Conservation (phyloP, 2,113 vertebrate species). For the Regulus satrapa region DNA sequence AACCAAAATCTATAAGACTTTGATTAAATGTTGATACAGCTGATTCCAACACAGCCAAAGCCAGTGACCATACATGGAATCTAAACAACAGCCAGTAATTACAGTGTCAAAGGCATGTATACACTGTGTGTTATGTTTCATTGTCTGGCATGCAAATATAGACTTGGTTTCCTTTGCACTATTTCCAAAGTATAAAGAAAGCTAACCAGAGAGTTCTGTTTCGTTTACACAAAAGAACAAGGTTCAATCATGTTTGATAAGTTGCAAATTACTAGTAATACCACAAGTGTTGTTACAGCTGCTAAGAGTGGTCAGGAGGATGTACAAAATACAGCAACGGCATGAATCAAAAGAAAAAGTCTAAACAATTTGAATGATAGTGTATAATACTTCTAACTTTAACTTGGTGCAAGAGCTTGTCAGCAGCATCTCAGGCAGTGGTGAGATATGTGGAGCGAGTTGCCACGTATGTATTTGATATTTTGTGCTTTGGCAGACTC, state of each 20-base stretch:
- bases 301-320: constrained; percentile 80
- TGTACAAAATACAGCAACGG: constrained; percentile 78
- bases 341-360: constrained; percentile 83
- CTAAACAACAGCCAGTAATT: constrained; percentile 86
- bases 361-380: constrained; percentile 82
- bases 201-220: constrained; percentile 81
- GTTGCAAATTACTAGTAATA: constrained; percentile 88
- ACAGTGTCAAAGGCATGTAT: constrained; percentile 85
- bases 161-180: constrained; percentile 80
- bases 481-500: not conserved
- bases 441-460: not conserved
- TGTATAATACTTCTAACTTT: constrained; percentile 76
- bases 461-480: constrained; percentile 38
- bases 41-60: constrained; percentile 83
- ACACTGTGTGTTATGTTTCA: constrained; percentile 85
- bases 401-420: constrained; percentile 60
- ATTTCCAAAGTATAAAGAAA: constrained; percentile 83
- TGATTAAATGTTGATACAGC: constrained; percentile 91
- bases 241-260: constrained; percentile 89
- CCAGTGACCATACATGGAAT: constrained; percentile 82
- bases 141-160: constrained; percentile 86
- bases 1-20: constrained; percentile 82
- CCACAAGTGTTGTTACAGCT: constrained; percentile 87
- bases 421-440: constrained; percentile 52
- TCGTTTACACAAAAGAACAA: constrained; percentile 87